phyloP scores from a whole-genome alignment of 2,888 invertebrate species.

The Bombyx huttoni region DNA sequence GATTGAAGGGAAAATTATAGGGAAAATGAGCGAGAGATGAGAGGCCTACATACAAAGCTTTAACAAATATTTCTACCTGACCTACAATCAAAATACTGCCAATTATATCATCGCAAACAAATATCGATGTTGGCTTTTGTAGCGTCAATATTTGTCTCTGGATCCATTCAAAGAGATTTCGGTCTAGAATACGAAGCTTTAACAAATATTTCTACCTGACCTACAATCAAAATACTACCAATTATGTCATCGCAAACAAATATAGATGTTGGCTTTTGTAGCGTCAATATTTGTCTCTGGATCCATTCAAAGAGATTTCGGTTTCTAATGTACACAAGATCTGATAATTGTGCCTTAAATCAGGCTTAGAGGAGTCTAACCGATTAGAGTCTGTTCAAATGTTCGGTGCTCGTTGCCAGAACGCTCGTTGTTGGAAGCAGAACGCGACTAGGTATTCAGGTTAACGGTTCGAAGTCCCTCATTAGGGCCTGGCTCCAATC shows the following conservation, averaged over 20 bases:
- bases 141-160: background rate
- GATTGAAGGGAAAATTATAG: no score
- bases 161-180: background rate
- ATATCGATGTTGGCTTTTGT: background rate
- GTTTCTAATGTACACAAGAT: background rate
- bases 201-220: no score
- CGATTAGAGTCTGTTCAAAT: slow-evolving; percentile 3
- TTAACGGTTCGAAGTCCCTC: slow-evolving; percentile 5
- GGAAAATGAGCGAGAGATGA: no score
- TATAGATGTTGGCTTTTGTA: background rate
- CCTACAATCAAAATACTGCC: no score
- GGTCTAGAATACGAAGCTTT: no score
- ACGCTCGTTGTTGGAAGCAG: background rate
- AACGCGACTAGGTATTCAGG: slow-evolving; percentile 2
- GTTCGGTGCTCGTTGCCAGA: background rate
- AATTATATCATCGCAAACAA: no score
- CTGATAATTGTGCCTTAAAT: background rate
- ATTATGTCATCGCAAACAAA: no score
- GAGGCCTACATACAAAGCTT: no score
- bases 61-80: no score
- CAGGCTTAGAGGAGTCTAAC: background rate
- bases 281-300: background rate
- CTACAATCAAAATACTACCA: no score
- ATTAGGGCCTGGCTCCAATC: slow-evolving; percentile 5
- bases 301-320: background rate